phyloP scores from a whole-genome alignment of 92 coral and sea anemone species.

The Muricea muricata region DNA sequence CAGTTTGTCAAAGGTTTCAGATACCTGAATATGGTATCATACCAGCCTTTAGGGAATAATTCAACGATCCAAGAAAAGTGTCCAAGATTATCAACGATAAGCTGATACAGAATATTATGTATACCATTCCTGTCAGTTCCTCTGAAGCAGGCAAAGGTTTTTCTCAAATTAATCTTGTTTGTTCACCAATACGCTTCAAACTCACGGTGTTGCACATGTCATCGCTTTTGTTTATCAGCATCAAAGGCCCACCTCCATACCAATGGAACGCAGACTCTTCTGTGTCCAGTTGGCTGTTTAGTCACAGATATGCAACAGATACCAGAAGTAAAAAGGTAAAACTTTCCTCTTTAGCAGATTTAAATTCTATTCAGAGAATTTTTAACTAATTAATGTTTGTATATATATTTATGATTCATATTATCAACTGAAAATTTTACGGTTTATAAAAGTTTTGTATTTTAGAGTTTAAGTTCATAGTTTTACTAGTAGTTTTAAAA shows the following conservation, averaged over 20 bases:
- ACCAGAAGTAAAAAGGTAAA: slow-evolving; percentile 22
- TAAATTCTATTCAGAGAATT: slow-evolving; percentile 15
- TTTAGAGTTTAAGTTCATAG: too few relatives aligned
- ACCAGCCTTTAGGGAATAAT: not conserved
- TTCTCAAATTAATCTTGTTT: not conserved
- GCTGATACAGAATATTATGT: slow-evolving; percentile 5
- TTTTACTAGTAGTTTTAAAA: too few relatives aligned
- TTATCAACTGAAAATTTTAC: too few relatives aligned
- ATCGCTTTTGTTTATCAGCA: not conserved
- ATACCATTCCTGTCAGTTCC: not conserved
- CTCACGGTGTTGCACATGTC: not conserved
- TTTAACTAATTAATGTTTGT: slow-evolving; percentile 4
- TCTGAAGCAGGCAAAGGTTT: not conserved
- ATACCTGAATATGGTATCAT: not conserved
- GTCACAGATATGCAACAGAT: slow-evolving; percentile 18
- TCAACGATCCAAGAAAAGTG: not conserved
- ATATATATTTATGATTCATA: too few relatives aligned
- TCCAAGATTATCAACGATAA: not conserved
- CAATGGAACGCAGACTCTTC: not conserved
- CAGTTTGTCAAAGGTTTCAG: not conserved
- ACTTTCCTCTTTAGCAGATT: slow-evolving; percentile 7
- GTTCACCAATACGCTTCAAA: not conserved
- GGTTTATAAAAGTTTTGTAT: too few relatives aligned
- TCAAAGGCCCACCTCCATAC: not conserved
- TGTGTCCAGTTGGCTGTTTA: not conserved